Evolutionary conservation across 2,888 invertebrate genomes (phyloP), one percentile per base, ranked within the genome.

Genomic region (Drosophila fulvimacula): DNA sequence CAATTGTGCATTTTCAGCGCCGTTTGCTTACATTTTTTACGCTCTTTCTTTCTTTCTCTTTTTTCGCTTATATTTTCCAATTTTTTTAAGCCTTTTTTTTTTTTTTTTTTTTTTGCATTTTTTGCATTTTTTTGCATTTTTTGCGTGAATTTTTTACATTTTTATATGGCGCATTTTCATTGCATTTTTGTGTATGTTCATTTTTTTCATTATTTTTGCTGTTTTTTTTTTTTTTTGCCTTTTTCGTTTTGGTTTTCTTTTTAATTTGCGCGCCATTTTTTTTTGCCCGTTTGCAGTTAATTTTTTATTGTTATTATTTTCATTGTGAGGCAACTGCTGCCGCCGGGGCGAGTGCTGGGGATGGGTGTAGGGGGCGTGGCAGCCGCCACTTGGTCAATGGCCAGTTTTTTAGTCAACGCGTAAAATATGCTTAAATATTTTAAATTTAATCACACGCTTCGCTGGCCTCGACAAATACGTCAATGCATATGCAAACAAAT

Each of bases 351-450:
- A 2, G 3, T 3, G 30, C 5, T 5, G 34, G 17, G 4, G 27
- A 1, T 9, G 55, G 7, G 30, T 4, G 51, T 34, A 11, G 41
- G 34, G 21, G 27, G 44, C 1, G 59, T 36, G 21, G 38, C 44
- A 32, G 56, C 42, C 67, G 73, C 79, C 78, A 73, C 69, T 79
- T 85, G 86, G 79, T 79, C 83, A 85, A 79, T 82, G 73, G 73
- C 30, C 61, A 55, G 69, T 70, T 55, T 81, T 76, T 81, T 79
- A 83, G 79, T 87, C 84, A 84, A 87, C 83, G 82, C 87, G 84
- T 84, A 87, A 87, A 87, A 84, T 87, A 87, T 87, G 83, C 84
- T 84, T 84, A 87, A 84, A 84, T 84, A 84, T 84, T 84, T 84
- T 87, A 84, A 84, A 84, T 84, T 84, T 84, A 84, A 84, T 84